Percentiles rank a stretch among this genome's conserved stretches.
phyloP scores from a whole-genome alignment of 2,888 invertebrate species.

The Orthosia gothica region DNA sequence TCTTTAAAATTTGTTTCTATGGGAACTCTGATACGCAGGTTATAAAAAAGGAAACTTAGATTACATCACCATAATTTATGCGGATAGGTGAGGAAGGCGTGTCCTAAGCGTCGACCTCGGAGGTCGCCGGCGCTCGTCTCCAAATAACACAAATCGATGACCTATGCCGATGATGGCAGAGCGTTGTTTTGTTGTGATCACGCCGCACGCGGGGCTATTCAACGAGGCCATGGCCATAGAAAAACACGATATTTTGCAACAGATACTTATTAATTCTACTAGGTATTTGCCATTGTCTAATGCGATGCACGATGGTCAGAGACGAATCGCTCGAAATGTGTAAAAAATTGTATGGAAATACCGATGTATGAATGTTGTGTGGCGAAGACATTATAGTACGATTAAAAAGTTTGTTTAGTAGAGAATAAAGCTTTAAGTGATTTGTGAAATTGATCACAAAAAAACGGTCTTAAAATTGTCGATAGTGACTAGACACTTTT shows the following conservation, averaged over 20 bases:
- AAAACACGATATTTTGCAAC: conserved; percentile 64
- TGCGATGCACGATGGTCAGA: background rate
- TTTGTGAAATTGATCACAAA: conserved; percentile 1
- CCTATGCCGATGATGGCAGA: conserved; percentile 33
- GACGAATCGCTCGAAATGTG: background rate
- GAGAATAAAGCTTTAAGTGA: background rate
- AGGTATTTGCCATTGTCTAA: conserved; percentile 24
- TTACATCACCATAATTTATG: conserved; percentile 40
- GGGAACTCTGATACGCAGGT: background rate
- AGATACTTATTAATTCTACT: conserved; percentile 42
- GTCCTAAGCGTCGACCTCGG: conserved; percentile 11
- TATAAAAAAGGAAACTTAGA: conserved; percentile 5
- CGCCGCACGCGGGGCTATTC: conserved; percentile 60
- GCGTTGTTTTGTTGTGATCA: conserved; percentile 63
- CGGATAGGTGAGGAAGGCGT: conserved; percentile 24
- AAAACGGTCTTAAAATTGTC: conserved; percentile 22
- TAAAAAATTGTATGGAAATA: background rate
- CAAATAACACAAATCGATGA: conserved; percentile 48
- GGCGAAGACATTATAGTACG: background rate
- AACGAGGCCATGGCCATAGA: conserved; percentile 69
- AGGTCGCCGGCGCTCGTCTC: conserved; percentile 37
- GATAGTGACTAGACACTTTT: conserved; percentile 7
- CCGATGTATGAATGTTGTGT: background rate
- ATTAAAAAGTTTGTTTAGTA: background rate
- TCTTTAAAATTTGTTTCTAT: background rate